Base-by-base conservation (phyloP, 1,140 invertebrate genomes). In the Ladona fulva region DNA sequence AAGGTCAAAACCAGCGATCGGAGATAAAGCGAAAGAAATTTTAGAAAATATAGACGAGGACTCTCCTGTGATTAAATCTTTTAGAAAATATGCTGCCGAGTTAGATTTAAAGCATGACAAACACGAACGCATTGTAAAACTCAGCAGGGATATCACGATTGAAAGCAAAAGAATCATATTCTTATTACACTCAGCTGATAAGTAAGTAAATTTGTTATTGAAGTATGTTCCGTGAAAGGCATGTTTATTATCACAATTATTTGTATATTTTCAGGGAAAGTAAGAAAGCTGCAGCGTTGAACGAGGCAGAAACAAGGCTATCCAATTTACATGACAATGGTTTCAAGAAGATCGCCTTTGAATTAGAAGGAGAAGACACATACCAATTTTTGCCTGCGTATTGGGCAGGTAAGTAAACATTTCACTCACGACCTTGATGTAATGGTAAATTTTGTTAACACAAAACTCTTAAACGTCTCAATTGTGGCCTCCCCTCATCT, bases 121-220 rank as follows among this genome's bases (percentile, higher is more conserved):
- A 81, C 90, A 92, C 83, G 95, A 97, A 83, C 86, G 93, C 78
- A 88, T 97, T 16, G 89, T 96, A 0, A 97, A 96, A 86, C 84
- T 92, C 0, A 92, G 92, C 79, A 86, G 95, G 74, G 95, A 97
- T 84, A 90, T 97, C n/a, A 97, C 94, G 0, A 96, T 96, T 80
- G 94, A 96, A 82, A 95, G 94, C 81, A 97, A 97, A 83, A 87
- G 94, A 79, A 92, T 94, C 19, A 97, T 97, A 78, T 97, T 96
- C 83, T 85, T 94, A 22, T 85, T 97, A 16, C 95, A 97, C 82
- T 92, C 93, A 29, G 86, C 92, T 75, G 86, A 88, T 37, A 84
- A 82, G 87, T 86, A 80, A 75, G 77, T 77, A 77, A 12, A 42
- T 78, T 74, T 24, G 74, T 14, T 25, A 75, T 78, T 74, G 3